phyloP scores from a whole-genome alignment of 2,113 vertebrate species.

The Cardinalis cardinalis region DNA sequence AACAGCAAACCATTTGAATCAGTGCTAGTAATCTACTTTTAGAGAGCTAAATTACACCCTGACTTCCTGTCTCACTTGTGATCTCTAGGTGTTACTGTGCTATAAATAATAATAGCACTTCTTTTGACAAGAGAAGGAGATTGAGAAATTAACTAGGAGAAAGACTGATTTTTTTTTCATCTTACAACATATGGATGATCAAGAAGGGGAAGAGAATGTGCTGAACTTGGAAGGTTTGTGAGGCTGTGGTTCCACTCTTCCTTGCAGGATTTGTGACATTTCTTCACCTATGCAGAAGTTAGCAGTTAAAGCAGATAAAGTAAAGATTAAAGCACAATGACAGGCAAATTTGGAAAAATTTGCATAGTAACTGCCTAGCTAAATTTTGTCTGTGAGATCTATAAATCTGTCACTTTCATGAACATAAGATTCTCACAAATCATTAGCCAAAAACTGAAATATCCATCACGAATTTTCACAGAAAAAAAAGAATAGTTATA shows the following conservation, averaged over 20 bases:
- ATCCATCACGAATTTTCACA: neutral
- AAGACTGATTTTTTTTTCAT: neutral
- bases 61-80: neutral
- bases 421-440: neutral
- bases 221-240: neutral
- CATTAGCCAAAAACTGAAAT: neutral
- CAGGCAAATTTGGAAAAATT: neutral
- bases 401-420: neutral
- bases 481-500: neutral
- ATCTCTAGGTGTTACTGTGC: neutral
- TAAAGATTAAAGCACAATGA: neutral
- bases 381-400: neutral
- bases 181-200: neutral
- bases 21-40: neutral
- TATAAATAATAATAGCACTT: constrained; percentile 19
- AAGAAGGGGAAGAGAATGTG: neutral
- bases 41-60: neutral
- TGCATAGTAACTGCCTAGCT: neutral
- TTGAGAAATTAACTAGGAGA: neutral
- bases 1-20: neutral
- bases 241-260: neutral
- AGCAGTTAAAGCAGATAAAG: neutral
- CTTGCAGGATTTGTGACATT: neutral
- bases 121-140: neutral
- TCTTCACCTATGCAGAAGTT: neutral